Percentiles rank a stretch among this genome's conserved stretches.
These are phyloP conservation scores for Ditula angustiorana DNA, from an alignment of 2,888 invertebrate species.

Conservation along the genomic window DNA sequence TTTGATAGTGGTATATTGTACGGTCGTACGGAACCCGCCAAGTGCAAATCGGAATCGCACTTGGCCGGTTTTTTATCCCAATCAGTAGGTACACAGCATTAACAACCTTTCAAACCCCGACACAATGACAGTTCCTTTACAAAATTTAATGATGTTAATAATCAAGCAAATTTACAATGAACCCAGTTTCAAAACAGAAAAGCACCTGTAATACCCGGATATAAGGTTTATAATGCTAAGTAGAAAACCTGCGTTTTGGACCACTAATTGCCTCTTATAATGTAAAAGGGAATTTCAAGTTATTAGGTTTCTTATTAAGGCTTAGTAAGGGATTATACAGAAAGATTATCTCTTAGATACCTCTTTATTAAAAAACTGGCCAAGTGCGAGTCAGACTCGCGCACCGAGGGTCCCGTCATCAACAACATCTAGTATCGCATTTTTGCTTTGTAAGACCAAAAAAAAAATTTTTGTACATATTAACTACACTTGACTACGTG, in stretches of 20 bases:
- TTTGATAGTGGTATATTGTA: too few relatives aligned
- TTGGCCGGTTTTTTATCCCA: too few relatives aligned
- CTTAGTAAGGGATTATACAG: constrained; percentile 13
- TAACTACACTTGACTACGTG: too few relatives aligned
- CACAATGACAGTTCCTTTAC: constrained; percentile 57
- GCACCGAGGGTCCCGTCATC: too few relatives aligned
- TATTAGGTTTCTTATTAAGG: constrained; percentile 53
- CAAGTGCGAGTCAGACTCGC: too few relatives aligned
- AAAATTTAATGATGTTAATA: constrained; percentile 76
- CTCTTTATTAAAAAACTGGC: not conserved
- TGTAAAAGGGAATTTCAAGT: constrained; percentile 60
- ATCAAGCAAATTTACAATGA: constrained; percentile 65
- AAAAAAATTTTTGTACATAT: too few relatives aligned
- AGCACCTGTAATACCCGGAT: not conserved
- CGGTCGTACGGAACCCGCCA: too few relatives aligned
- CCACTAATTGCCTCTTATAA: constrained; percentile 72
- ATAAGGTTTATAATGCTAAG: constrained; percentile 39
- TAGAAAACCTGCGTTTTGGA: constrained; percentile 68
- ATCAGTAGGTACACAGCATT: not conserved
- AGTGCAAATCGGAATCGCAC: too few relatives aligned
- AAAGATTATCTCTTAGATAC: constrained; percentile 4
- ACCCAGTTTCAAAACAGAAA: constrained; percentile 49
- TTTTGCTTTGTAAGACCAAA: too few relatives aligned
- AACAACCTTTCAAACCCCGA: constrained; percentile 7
- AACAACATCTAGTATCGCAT: too few relatives aligned